Base-by-base conservation (phyloP, 1,140 invertebrate genomes). In the Lasioglossum baleicum region DNA sequence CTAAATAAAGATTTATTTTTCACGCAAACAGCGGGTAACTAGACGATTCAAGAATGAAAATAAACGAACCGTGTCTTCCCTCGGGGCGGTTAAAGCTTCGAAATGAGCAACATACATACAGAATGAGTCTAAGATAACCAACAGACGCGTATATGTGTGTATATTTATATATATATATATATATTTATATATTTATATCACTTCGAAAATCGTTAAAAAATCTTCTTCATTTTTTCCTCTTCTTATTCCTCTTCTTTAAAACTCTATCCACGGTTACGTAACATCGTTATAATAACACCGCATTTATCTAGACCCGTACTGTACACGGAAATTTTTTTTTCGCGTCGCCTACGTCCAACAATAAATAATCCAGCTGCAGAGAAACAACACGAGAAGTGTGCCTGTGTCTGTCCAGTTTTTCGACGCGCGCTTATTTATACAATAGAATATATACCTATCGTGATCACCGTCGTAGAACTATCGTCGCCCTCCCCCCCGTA, bases 1-100 rank as follows among this genome's bases (percentile, higher is more conserved):
- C 56, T 84, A 84, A 83, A 60, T 68, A 71, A 73, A 79, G 7
- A 53, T 80, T 68, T 13, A 10, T 53, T 75, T 26, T 35, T 20
- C 71, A 67, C 44, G 68, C 8, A 68, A 61, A 6, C 78, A 82
- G 42, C 56, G 80, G 75, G 67, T 85, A 84, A 85, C 80, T 85
- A 71, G 64, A 75, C 44, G 65, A 77, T 60, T 44, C 10, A 78
- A 86, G 44, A 74, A 35, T 42, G 48, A 61, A 60, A 63, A 84
- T 73, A 76, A 20, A 53, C 17, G 61, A 83, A 83, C 58, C 63
- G 42, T 68, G 44, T 73, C 26, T 26, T 76, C 7, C 51, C 26
- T 76, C 56, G 17, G 15, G 68, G 66, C 72, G 61, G 69, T 84
- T 73, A 85, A 84, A 85, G 73, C 26, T 80, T 75, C 69, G 60